Base-by-base conservation (phyloP, 2,113 vertebrate genomes). In the Aptenodytes patagonicus region DNA sequence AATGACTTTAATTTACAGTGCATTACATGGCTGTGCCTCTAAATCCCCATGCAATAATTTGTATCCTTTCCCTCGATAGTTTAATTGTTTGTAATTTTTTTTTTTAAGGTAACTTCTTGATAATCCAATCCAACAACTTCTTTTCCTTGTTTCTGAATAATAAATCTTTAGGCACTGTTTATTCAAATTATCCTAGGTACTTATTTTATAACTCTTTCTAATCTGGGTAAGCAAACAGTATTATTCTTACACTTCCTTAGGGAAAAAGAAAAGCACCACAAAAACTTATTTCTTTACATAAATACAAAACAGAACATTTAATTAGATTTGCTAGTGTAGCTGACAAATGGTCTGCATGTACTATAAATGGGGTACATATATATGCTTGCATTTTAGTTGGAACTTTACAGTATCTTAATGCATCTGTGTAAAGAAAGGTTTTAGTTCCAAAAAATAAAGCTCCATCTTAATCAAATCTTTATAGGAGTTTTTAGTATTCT, bases 1-100 rank as follows among this genome's bases (percentile, higher is more conserved):
- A 99, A 99, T 99, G 94, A 98, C 98, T 99, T 99, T 99, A 99
- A 99, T 99, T 99, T 99, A 98, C 98, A 97, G 98, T 90, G 87
- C 83, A 87, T 98, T 98, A 98, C 96, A 97, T 98, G 97, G 97
- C 90, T 91, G 47, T 83, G 96, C 78, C 97, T 97, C 98, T 94
- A 95, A 97, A 95, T 97, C 98, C 98, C 98, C 72, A 58, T 95
- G 96, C 96, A 98, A 98, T 98, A 98, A 97, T 98, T 97, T 94
- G 82, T 91, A 88, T 94, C 69, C 58, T 86, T 95, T 96, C 97
- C 97, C 97, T 87, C 47, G 97, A 97, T 96, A 96, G 96, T 98
- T 98, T 98, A 98, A 98, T 98, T 98, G 86, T 98, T 98, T 98
- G 98, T 98, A 98, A 97, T 88, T 94, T 88, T 87, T 84, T 84